phyloP scores from a whole-genome alignment of 2,888 invertebrate species.

The Lottia gigantea region DNA sequence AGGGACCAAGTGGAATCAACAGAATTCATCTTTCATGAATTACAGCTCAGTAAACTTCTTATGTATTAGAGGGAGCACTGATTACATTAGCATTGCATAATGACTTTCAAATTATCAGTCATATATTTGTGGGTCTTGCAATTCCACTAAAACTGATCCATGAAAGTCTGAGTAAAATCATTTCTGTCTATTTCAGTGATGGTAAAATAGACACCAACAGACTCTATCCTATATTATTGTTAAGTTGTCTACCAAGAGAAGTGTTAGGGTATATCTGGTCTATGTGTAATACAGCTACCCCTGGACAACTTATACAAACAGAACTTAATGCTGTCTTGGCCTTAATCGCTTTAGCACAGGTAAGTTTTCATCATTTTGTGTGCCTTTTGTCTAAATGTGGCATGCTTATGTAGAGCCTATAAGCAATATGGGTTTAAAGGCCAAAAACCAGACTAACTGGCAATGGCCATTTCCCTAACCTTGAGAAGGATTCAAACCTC shows the following conservation, averaged over 20 bases:
- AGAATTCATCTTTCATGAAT: too few species aligned
- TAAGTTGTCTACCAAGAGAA: slow-evolving; percentile 68
- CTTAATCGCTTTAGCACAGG: slow-evolving; percentile 70
- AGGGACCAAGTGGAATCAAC: neutral
- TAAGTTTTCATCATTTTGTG: slow-evolving; percentile 32
- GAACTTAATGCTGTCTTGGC: slow-evolving; percentile 71
- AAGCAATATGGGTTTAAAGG: too few species aligned
- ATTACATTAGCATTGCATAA: too few species aligned
- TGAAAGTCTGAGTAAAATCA: neutral
- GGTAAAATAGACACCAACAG: slow-evolving; percentile 63
- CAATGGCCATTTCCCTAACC: too few species aligned
- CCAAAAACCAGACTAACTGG: too few species aligned
- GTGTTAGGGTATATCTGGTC: slow-evolving; percentile 70
- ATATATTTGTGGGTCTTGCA: too few species aligned
- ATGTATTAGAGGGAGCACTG: too few species aligned
- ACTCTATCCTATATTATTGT: slow-evolving; percentile 70
- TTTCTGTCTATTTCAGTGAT: slow-evolving; percentile 44
- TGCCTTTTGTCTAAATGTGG: neutral
- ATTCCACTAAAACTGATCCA: too few species aligned
- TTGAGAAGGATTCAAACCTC: too few species aligned
- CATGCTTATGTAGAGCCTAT: too few species aligned
- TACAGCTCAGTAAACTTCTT: too few species aligned
- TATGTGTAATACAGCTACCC: slow-evolving; percentile 68
- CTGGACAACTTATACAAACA: slow-evolving; percentile 68
- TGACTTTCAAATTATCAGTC: too few species aligned